phyloP scores from a whole-genome alignment of 1,140 invertebrate genomes.

The Mylabris phalerata region DNA sequence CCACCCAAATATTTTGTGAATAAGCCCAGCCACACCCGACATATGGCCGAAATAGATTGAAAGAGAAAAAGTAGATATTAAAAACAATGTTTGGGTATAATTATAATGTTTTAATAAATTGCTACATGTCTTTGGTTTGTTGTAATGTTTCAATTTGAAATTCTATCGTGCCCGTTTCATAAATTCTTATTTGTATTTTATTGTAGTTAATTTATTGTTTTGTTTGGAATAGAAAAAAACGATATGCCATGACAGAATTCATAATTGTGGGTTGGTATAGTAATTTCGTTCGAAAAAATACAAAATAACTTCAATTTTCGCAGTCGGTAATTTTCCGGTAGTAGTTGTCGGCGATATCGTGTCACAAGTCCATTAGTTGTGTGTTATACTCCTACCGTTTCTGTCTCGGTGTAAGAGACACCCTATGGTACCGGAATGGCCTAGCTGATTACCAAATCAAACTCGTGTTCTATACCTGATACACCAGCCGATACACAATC shows the following conservation, averaged over 20 bases:
- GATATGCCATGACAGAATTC: neutral
- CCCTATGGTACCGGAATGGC: constrained; percentile 32
- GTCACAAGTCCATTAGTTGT: constrained; percentile 22
- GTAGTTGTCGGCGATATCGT: constrained; percentile 15
- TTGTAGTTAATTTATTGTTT: too few relatives aligned
- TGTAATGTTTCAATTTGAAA: too few relatives aligned
- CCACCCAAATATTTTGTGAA: too few relatives aligned
- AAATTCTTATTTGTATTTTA: too few relatives aligned
- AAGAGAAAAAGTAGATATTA: too few relatives aligned
- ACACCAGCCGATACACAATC: constrained; percentile 11
- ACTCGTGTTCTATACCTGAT: constrained; percentile 24
- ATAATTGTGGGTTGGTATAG: constrained; percentile 6
- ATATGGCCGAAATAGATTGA: too few relatives aligned
- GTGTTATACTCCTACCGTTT: constrained; percentile 8
- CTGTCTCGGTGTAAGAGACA: constrained; percentile 26
- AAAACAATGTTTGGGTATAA: too few relatives aligned
- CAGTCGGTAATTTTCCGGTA: constrained; percentile 30
- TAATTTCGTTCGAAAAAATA: constrained; percentile 24
- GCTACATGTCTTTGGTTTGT: too few relatives aligned
- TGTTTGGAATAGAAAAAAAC: too few relatives aligned
- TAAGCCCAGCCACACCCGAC: too few relatives aligned
- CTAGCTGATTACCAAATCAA: constrained; percentile 27
- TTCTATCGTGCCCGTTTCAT: too few relatives aligned
- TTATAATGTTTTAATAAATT: too few relatives aligned
- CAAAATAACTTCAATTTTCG: constrained; percentile 29